A percentile compares a stretch with the other conserved stretches of the same genome.
These are phyloP conservation scores for Chaetodon auriga DNA, from an alignment of 2,113 vertebrate genomes.

Conservation along the genomic window DNA sequence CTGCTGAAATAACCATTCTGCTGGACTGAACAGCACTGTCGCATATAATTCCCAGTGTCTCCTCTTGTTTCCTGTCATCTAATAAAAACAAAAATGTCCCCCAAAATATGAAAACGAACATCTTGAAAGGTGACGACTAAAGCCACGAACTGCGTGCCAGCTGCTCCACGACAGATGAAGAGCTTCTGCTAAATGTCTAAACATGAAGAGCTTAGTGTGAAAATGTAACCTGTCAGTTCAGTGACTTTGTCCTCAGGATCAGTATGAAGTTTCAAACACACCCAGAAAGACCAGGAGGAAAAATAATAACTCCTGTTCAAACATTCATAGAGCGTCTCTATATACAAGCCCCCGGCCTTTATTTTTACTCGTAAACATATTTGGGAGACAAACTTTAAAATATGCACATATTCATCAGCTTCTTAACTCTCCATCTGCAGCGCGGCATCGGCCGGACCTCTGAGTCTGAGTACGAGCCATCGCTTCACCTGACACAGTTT, in stretches of 20 bases:
- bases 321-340: slow-evolving; percentile 53
- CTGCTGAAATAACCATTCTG: not conserved
- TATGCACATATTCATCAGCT: slow-evolving; percentile 6
- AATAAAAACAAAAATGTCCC: not conserved
- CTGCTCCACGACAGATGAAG: not conserved
- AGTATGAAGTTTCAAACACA: not conserved
- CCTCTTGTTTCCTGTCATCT: not conserved
- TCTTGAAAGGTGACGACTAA: no score
- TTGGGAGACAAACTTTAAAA: slow-evolving; percentile 27
- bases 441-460: not conserved
- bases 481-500: not conserved
- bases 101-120: not conserved
- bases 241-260: not conserved
- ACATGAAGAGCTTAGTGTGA: not conserved
- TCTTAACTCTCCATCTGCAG: slow-evolving; percentile 3
- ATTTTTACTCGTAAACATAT: slow-evolving; percentile 18
- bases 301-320: not conserved
- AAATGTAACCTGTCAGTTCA: not conserved
- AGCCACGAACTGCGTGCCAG: not conserved
- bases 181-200: not conserved
- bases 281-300: not conserved
- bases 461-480: not conserved
- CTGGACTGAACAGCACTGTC: not conserved
- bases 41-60: not conserved
- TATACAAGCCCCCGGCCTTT: slow-evolving; percentile 21